Conservation (phyloP, 1,140 invertebrate species). For the Drepana arcuata region DNA sequence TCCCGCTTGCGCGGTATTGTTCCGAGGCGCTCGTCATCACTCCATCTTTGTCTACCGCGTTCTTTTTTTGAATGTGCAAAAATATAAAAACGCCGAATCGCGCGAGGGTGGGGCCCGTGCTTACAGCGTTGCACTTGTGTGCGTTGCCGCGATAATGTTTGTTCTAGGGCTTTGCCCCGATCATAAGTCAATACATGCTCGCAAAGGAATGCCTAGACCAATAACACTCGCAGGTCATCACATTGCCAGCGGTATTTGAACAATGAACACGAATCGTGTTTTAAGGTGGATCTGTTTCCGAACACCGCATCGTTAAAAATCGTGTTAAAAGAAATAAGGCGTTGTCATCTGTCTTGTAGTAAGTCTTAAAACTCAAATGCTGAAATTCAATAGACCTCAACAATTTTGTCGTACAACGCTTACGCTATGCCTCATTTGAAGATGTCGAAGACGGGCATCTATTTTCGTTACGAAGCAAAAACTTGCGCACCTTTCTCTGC, state of each 20-base stretch:
- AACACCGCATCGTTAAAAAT: neutral
- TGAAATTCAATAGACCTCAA: too few relatives aligned
- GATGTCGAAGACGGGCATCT: too few relatives aligned
- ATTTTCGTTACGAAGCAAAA: slow-evolving; percentile 27
- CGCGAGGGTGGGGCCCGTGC: slow-evolving; percentile 35
- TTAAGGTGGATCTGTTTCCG: too few relatives aligned
- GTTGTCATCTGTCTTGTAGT: neutral
- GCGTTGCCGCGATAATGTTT: slow-evolving; percentile 50
- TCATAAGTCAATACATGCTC: slow-evolving; percentile 59
- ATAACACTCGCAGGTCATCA: slow-evolving; percentile 3
- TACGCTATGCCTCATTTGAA: too few relatives aligned
- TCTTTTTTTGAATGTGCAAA: slow-evolving; percentile 69
- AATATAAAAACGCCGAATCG: slow-evolving; percentile 69
- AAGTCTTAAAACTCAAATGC: neutral
- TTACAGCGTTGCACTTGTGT: slow-evolving; percentile 44
- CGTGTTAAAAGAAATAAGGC: neutral
- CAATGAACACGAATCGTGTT: too few relatives aligned
- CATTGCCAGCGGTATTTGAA: too few relatives aligned
- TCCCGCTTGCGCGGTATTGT: slow-evolving; percentile 62
- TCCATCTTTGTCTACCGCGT: slow-evolving; percentile 67
- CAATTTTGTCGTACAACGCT: too few relatives aligned
- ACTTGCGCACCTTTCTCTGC: slow-evolving; percentile 35
- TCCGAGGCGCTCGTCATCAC: slow-evolving; percentile 55
- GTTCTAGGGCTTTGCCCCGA: slow-evolving; percentile 62
- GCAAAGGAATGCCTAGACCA: slow-evolving; percentile 4